These are phyloP conservation scores for Mormyrus iriodes DNA, from an alignment of 2,113 vertebrate genomes.

Conservation along the genomic window DNA sequence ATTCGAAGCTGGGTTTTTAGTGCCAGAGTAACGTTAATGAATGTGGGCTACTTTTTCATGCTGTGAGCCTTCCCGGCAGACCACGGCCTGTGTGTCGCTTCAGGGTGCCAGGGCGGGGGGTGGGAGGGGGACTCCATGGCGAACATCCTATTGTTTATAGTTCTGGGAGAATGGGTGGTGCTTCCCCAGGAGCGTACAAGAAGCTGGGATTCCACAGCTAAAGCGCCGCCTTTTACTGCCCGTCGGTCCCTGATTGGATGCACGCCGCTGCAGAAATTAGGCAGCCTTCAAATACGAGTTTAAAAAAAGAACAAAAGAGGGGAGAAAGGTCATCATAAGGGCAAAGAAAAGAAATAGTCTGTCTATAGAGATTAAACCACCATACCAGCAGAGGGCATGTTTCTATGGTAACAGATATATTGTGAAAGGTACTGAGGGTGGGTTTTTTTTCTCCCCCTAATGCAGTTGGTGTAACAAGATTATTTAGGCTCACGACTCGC, in stretches of 20 bases:
- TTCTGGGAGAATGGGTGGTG: background rate
- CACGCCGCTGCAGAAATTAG: background rate
- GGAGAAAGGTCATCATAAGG: background rate
- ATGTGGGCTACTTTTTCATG: background rate
- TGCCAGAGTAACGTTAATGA: background rate
- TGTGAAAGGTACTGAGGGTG: background rate
- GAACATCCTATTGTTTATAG: background rate
- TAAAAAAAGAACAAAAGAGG: slow-evolving; percentile 8
- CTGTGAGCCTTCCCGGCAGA: background rate
- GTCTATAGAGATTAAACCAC: slow-evolving; percentile 7
- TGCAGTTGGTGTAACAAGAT: background rate
- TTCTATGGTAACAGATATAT: slow-evolving; percentile 21
- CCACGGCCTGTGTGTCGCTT: background rate
- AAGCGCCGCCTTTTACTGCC: background rate
- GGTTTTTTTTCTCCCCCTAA: background rate
- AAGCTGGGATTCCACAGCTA: background rate
- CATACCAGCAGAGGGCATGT: slow-evolving; percentile 15
- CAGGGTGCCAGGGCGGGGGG: background rate
- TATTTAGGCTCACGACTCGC: background rate
- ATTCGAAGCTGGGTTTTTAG: background rate
- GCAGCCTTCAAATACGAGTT: background rate
- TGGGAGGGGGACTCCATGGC: background rate
- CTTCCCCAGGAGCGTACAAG: background rate
- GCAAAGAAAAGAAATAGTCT: background rate
- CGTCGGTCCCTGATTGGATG: background rate